Percentiles rank a stretch among this genome's conserved stretches.
Evolutionary conservation across 2,113 vertebrate genomes (phyloP).

Genomic region (Malurus elegans): DNA sequence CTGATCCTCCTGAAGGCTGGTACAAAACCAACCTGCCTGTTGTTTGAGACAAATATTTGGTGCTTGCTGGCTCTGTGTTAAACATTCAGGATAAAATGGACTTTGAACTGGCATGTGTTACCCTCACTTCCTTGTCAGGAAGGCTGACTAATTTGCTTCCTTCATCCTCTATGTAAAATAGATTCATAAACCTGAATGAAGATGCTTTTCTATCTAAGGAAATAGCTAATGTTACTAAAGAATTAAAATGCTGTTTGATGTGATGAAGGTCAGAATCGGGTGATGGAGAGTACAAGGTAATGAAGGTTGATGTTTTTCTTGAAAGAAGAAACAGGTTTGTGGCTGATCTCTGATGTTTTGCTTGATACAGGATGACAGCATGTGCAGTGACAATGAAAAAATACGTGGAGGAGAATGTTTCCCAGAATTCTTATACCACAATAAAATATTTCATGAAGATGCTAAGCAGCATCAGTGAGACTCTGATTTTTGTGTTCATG

Average conservation of each 20-base stretch:
- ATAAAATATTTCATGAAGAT: constrained; percentile 96
- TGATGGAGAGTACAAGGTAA: not conserved
- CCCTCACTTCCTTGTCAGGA: not conserved
- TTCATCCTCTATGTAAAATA: not conserved
- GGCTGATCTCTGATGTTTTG: not conserved
- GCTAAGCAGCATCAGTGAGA: constrained; percentile 91
- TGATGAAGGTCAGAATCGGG: not conserved
- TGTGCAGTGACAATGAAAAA: constrained; percentile 97
- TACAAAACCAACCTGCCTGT: not conserved
- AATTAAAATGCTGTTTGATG: not conserved
- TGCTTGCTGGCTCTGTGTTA: not conserved
- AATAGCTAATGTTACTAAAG: not conserved
- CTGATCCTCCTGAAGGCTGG: accelerated
- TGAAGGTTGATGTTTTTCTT: not conserved
- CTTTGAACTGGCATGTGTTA: not conserved
- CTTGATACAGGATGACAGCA: constrained; percentile 83
- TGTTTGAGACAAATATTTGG: constrained; percentile 42
- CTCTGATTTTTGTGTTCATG: constrained; percentile 95
- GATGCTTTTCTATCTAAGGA: not conserved
- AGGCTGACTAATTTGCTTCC: not conserved
- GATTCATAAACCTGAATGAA: not conserved
- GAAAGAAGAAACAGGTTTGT: not conserved
- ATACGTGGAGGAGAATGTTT: constrained; percentile 94
- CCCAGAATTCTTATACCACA: constrained; percentile 91
- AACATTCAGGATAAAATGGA: not conserved